Percentiles rank a stretch among this genome's conserved stretches.
These are phyloP conservation scores for Phallusia fumigata DNA, from an alignment of 23 tunicate genomes.

Conservation along the genomic window DNA sequence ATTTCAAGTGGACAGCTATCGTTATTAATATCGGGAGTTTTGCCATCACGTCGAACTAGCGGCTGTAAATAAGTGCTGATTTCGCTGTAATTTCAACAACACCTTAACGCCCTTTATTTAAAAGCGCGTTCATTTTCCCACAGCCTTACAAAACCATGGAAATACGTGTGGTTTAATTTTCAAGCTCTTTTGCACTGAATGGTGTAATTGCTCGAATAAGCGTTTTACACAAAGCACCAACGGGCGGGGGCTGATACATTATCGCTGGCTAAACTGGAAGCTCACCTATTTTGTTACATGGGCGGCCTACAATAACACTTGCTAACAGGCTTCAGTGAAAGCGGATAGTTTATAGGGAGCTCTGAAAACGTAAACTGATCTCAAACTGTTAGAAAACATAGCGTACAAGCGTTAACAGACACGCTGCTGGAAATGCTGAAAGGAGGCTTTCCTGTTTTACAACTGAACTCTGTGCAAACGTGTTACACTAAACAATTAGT, in stretches of 20 bases:
- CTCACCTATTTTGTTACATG: conserved; percentile 9
- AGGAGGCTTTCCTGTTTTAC: conserved; percentile 23
- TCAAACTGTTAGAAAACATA: background rate
- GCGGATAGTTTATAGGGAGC: conserved; percentile 20
- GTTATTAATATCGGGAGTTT: conserved; percentile 9
- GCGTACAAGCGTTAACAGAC: conserved; percentile 24
- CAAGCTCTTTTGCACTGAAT: background rate
- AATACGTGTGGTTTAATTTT: background rate
- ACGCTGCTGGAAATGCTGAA: conserved; percentile 22
- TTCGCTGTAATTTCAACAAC: background rate
- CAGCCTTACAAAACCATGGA: background rate
- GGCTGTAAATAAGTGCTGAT: background rate
- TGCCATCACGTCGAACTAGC: background rate
- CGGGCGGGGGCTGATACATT: conserved; percentile 17
- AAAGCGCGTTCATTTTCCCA: background rate
- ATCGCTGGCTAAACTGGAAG: background rate
- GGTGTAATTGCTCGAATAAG: conserved; percentile 2
- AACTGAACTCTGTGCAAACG: background rate
- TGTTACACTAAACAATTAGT: background rate
- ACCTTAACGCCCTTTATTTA: background rate
- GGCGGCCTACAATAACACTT: conserved; percentile 14
- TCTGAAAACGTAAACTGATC: background rate
- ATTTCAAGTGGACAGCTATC: background rate
- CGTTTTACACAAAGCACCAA: background rate
- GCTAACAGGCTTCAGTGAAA: background rate